Percentiles rank a stretch among this genome's conserved stretches.
Evolutionary conservation across 2,113 vertebrate species (phyloP).

Genomic region (Xiphophorus couchianus): DNA sequence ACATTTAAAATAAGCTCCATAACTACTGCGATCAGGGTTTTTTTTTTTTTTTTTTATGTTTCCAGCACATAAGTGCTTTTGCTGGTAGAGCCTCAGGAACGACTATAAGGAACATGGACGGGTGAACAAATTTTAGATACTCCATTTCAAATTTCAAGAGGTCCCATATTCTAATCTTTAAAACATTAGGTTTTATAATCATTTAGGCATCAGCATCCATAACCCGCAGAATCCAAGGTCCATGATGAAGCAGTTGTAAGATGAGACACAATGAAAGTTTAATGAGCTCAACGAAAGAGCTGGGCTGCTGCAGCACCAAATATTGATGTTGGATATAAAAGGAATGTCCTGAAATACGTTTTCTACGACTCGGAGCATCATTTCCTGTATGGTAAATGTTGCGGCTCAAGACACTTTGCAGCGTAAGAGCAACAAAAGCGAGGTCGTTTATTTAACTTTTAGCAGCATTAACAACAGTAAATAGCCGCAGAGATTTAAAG

Average conservation of each 20-base stretch:
- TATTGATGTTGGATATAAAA: slow-evolving; percentile 52
- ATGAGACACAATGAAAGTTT: slow-evolving; percentile 53
- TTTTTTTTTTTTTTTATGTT: background rate
- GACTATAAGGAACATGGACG: background rate
- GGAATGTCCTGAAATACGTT: slow-evolving; percentile 42
- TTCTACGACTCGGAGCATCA: slow-evolving; percentile 15
- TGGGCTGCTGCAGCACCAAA: slow-evolving; percentile 31
- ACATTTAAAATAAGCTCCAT: slow-evolving; percentile 7
- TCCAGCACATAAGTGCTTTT: background rate
- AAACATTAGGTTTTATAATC: slow-evolving; percentile 20
- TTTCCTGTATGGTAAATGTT: slow-evolving; percentile 21
- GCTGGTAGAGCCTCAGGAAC: background rate
- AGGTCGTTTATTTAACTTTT: slow-evolving; percentile 25
- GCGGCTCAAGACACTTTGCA: slow-evolving; percentile 25
- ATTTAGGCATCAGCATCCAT: slow-evolving; percentile 2
- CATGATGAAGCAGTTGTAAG: slow-evolving; percentile 24
- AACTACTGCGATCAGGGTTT: background rate
- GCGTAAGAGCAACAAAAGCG: slow-evolving; percentile 20
- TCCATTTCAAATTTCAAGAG: background rate
- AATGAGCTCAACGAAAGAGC: slow-evolving; percentile 48
- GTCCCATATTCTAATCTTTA: background rate
- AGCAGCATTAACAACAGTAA: background rate
- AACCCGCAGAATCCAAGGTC: slow-evolving; percentile 9
- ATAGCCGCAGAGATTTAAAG: background rate
- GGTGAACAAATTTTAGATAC: background rate